phyloP scores from a whole-genome alignment of 1,140 invertebrate genomes.

The Bursaphelenchus mucronatus region DNA sequence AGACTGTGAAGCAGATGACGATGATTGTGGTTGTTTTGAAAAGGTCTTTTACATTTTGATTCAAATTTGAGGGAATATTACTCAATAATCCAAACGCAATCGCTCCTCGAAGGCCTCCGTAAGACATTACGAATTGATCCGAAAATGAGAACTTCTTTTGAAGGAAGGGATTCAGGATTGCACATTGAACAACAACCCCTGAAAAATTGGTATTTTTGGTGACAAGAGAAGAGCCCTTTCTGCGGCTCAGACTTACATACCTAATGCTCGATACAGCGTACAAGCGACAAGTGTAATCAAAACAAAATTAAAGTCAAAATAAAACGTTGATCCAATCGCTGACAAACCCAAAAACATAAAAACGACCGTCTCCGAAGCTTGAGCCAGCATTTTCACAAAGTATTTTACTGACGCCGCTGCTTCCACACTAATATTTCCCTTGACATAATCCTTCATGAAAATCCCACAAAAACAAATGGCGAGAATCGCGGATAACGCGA shows the following conservation, averaged over 20 bases:
- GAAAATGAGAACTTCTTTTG: constrained; percentile 23
- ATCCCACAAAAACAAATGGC: constrained; percentile 28
- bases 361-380: constrained; percentile 20
- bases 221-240: not conserved
- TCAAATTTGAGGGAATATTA: constrained; percentile 12
- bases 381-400: constrained; percentile 21
- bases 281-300: constrained; percentile 20
- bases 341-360: constrained; percentile 29
- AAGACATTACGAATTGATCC: constrained; percentile 31
- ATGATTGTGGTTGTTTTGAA: constrained; percentile 29
- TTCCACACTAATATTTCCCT: constrained; percentile 21
- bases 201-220: constrained; percentile 4
- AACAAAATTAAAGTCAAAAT: constrained; percentile 17
- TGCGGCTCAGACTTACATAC: not conserved
- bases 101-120: constrained; percentile 27
- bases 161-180: constrained; percentile 23
- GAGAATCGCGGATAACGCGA: constrained; percentile 33
- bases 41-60: constrained; percentile 21
- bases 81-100: constrained; percentile 27
- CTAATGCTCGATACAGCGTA: constrained; percentile 17
- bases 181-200: constrained; percentile 32
- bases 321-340: constrained; percentile 10
- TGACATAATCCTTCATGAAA: constrained; percentile 28
- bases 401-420: constrained; percentile 24
- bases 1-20: constrained; percentile 33